Conservation (phyloP, 2,797 vertebrate species). For the Orestias chungarensis region DNA sequence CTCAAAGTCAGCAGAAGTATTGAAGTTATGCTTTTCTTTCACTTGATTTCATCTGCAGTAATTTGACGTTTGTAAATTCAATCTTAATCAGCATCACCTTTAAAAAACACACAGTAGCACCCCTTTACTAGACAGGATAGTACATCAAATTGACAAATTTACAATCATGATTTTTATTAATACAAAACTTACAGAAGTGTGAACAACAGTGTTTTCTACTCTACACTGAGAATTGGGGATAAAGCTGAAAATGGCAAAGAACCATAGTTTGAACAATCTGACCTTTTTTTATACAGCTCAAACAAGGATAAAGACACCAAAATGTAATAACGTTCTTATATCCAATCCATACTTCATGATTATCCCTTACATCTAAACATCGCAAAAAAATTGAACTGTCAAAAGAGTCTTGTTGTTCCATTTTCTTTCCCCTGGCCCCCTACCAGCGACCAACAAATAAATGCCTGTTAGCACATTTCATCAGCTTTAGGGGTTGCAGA, state of each 20-base stretch:
- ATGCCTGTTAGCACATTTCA: constrained; percentile 81
- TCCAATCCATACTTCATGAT: constrained; percentile 79
- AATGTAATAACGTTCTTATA: constrained; percentile 75
- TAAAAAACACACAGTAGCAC: constrained; percentile 47
- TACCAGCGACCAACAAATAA: constrained; percentile 78
- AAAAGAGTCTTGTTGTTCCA: constrained; percentile 78
- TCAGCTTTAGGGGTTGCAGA: constrained; percentile 82
- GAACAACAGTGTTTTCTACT: constrained; percentile 50
- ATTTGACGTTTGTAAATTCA: constrained; percentile 39
- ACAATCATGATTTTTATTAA: constrained; percentile 54
- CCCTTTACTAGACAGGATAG: constrained; percentile 36
- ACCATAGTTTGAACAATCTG: constrained; percentile 65
- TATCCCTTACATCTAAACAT: constrained; percentile 76
- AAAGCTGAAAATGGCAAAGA: constrained; percentile 59
- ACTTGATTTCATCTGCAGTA: constrained; percentile 28
- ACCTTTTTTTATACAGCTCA: constrained; percentile 69
- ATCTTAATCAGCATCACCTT: background rate
- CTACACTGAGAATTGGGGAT: constrained; percentile 55
- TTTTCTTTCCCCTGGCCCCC: constrained; percentile 71
- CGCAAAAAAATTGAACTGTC: constrained; percentile 77
- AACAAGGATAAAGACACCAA: constrained; percentile 77
- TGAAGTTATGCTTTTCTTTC: constrained; percentile 29
- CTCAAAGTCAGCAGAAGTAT: constrained; percentile 20
- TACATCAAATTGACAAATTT: constrained; percentile 54
- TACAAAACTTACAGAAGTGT: constrained; percentile 49